Evolutionary conservation across 2,797 vertebrate genomes (phyloP).

Genomic region (Lophotriccus pileatus): DNA sequence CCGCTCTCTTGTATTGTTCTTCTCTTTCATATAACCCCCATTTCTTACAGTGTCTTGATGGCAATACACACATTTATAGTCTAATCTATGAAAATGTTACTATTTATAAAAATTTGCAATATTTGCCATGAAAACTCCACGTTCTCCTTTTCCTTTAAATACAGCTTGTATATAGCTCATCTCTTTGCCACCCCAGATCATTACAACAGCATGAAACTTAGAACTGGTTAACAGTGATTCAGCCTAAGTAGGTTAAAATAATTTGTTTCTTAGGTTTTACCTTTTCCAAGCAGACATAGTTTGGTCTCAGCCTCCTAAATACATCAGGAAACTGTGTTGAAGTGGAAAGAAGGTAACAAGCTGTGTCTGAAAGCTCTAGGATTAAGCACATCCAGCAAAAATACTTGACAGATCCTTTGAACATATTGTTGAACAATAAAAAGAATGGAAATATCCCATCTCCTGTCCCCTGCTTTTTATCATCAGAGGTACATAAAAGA

Average conservation of each 20-base stretch:
- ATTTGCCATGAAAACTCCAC: not conserved
- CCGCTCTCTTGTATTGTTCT: not conserved
- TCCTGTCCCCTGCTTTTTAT: not conserved
- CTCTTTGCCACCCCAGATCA: not conserved
- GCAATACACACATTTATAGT: not conserved
- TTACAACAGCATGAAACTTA: not conserved
- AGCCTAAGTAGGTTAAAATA: slow-evolving; percentile 33
- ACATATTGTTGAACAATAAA: not conserved
- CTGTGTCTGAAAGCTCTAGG: slow-evolving; percentile 62
- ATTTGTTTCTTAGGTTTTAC: slow-evolving; percentile 23
- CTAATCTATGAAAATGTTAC: not conserved
- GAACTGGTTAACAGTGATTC: not conserved
- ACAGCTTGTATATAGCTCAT: not conserved
- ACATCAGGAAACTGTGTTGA: slow-evolving; percentile 37
- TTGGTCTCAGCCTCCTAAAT: slow-evolving; percentile 63
- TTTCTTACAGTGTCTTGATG: not conserved
- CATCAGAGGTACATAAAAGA: not conserved
- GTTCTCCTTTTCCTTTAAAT: not conserved
- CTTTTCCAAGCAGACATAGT: slow-evolving; percentile 48
- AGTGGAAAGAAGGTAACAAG: slow-evolving; percentile 65
- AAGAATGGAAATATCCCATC: not conserved
- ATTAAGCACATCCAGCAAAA: slow-evolving; percentile 68
- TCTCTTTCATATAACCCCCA: not conserved
- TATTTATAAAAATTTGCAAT: not conserved
- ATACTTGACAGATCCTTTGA: slow-evolving; percentile 48